A percentile compares a stretch with the other conserved stretches of the same genome.
Conservation (phyloP, 2,113 vertebrate species). For the Tylochromis polylepis region DNA sequence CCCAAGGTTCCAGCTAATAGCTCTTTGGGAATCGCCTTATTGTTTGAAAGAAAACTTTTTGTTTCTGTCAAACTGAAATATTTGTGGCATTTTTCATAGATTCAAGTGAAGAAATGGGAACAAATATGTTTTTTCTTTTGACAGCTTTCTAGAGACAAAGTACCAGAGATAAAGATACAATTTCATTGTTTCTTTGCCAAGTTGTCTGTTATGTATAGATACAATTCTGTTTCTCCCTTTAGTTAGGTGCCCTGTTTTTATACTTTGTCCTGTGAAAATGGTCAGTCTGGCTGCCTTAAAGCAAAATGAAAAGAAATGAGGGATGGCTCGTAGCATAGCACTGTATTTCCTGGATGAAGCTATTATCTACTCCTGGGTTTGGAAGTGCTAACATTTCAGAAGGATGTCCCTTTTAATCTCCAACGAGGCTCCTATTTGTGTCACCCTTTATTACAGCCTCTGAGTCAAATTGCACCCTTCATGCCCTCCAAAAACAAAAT, state of each 20-base stretch:
- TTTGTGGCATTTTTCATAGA: background rate
- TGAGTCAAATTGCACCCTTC: background rate
- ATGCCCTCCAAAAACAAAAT: background rate
- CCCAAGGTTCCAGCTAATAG: fast-evolving
- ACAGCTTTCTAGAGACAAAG: background rate
- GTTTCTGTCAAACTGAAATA: background rate
- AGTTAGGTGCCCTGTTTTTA: fast-evolving
- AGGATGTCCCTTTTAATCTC: background rate
- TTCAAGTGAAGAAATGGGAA: background rate
- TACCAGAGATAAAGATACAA: background rate
- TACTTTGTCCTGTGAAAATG: background rate
- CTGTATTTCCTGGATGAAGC: background rate
- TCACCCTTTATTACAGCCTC: background rate
- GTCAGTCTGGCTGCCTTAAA: background rate
- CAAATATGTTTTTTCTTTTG: background rate
- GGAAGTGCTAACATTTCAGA: background rate
- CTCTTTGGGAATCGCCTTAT: background rate
- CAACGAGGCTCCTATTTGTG: background rate
- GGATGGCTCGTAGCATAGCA: background rate
- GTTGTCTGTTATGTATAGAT: background rate
- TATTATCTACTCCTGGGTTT: background rate
- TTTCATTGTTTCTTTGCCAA: background rate
- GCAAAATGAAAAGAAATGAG: background rate
- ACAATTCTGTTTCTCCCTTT: background rate
- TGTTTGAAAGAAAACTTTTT: background rate